Conservation (phyloP, 1,140 invertebrate species). For the Dufourea novaeangliae region DNA sequence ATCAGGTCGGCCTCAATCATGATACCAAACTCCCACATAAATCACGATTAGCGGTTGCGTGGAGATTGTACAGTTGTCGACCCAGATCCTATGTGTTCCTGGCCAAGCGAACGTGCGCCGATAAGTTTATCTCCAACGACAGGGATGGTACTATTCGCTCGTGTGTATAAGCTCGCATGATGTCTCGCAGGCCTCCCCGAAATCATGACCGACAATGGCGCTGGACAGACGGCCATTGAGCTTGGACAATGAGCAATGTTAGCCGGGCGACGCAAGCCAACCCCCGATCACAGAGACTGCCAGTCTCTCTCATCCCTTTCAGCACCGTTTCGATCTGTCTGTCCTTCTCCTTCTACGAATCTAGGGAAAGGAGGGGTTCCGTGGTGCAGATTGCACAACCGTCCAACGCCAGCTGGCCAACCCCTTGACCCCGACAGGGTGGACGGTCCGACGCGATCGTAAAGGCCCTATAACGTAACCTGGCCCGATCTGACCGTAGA, state of each 20-base stretch:
- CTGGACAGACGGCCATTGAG: conserved; percentile 67
- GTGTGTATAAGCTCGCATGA: not conserved
- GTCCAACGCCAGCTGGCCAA: conserved; percentile 72
- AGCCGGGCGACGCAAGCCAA: conserved; percentile 56
- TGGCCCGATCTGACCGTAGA: conserved; percentile 50
- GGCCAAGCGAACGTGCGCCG: not conserved
- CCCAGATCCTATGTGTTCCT: conserved; percentile 20
- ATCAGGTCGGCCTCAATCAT: not conserved
- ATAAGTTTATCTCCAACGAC: conserved; percentile 54
- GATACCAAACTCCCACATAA: conserved; percentile 35
- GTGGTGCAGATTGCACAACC: conserved; percentile 71
- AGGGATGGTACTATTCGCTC: not conserved
- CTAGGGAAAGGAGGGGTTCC: conserved; percentile 53
- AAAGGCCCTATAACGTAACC: conserved; percentile 54
- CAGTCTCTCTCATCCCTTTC: conserved; percentile 11
- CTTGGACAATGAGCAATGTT: conserved; percentile 62
- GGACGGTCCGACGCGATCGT: conserved; percentile 55
- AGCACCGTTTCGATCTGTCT: conserved; percentile 26
- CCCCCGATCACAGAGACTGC: conserved; percentile 42
- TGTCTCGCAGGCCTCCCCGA: conserved; percentile 46
- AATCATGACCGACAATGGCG: conserved; percentile 65
- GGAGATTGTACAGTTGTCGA: conserved; percentile 1
- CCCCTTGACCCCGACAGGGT: conserved; percentile 70
- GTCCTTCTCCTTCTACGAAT: too few species aligned
- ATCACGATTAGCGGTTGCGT: conserved; percentile 40